Conservation (phyloP, 2,888 invertebrate species). For the Eupithecia subumbrata region DNA sequence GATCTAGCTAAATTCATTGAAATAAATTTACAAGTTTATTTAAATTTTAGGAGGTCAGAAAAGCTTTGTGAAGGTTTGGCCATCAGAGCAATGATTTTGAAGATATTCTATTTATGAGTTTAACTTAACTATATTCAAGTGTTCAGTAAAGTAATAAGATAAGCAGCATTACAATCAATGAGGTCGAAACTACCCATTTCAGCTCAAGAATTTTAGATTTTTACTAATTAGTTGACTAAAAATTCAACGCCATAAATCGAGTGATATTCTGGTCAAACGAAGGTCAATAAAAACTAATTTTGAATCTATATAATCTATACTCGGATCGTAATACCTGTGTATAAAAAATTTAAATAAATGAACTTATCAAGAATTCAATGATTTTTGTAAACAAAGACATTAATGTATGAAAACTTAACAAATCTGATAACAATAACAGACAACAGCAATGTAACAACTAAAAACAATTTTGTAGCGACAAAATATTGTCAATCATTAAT, state of each 20-base stretch:
- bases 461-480: not conserved
- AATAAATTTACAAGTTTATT: conserved; percentile 15
- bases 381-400: no score
- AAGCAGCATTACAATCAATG: not conserved
- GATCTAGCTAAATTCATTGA: conserved; percentile 3
- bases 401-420: no score
- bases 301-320: no score
- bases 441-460: not conserved
- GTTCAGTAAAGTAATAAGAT: not conserved
- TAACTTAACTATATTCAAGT: not conserved
- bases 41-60: conserved; percentile 15
- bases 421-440: not conserved
- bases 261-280: no score
- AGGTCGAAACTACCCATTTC: not conserved
- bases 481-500: no score
- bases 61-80: not conserved
- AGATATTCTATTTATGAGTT: not conserved
- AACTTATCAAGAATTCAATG: no score
- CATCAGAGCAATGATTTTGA: not conserved
- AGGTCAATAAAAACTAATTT: no score
- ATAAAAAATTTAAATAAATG: no score
- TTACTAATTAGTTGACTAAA: not conserved
- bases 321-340: no score
- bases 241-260: not conserved
- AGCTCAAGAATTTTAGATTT: not conserved